Percentiles rank a stretch among this genome's conserved stretches.
Conservation (phyloP, 2,113 vertebrate genomes). For the human region DNA sequence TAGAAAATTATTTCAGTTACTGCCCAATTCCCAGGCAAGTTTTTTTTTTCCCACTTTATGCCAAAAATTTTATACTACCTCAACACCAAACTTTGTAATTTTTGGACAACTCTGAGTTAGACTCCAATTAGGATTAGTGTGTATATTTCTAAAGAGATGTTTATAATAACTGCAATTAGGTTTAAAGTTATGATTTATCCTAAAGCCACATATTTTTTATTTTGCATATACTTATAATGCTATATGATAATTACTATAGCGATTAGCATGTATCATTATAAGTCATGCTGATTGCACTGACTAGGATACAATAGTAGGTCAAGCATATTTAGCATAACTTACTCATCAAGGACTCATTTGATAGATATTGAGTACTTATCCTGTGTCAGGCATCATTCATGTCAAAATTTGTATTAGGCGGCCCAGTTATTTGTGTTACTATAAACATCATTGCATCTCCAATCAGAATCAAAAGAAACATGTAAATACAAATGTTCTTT, state of each 20-base stretch:
- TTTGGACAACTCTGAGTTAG: not conserved
- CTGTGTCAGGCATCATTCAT: not conserved
- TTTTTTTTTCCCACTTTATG: not conserved
- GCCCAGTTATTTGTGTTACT: not conserved
- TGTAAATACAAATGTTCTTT: not conserved
- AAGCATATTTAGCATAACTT: not conserved
- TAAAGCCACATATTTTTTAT: not conserved
- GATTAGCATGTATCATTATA: too few relatives aligned
- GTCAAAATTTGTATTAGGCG: not conserved
- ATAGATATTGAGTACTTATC: not conserved
- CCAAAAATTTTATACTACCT: not conserved
- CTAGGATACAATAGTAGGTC: not conserved
- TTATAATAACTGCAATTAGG: not conserved
- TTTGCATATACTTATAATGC: not conserved
- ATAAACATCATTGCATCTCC: not conserved
- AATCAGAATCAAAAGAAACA: not conserved
- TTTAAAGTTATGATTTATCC: not conserved
- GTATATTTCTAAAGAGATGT: not conserved
- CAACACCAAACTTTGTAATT: not conserved
- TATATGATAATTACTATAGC: not conserved
- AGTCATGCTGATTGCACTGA: not conserved
- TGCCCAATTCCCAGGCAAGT: not conserved
- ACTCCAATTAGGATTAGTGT: not conserved
- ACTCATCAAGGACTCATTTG: not conserved
- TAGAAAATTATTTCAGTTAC: not conserved